Base-by-base conservation (phyloP, 2,113 vertebrate genomes). In the Dissostichus mawsoni region DNA sequence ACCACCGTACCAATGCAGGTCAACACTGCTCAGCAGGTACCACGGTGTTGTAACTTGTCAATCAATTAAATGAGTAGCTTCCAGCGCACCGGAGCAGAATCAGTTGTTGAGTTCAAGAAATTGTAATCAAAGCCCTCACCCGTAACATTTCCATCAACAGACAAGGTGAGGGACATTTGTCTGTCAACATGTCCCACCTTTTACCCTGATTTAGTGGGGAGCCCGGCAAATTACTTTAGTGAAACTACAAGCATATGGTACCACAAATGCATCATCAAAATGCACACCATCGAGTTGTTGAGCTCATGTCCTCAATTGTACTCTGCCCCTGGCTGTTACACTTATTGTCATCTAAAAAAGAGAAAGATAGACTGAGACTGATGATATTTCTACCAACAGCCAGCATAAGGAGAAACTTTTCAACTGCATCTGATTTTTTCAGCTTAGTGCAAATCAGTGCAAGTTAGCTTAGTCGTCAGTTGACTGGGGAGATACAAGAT, bases 301-400 rank as follows among this genome's bases (percentile, higher is more conserved):
- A 74, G 52, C 69, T 81, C 33, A 57, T 59, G 52, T 58, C 36
- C 41, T 73, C 25, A 45, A 74, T 61, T 69, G 41, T 66, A 70
- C 50, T 68, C 63, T 20, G 36, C 61, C 57, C 25, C 67, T 12
- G 51, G 41, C 14, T 67, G 48, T 77, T 73, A 69, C 17, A 67
- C 50, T 76, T 52, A 50, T 55, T 58, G 64, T 59, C 79, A 64
- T 33, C 50, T 63, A 20, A 58, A 20, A 59, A 23, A 59, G 52
- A 65, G 36, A 65, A 64, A 67, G 12, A 51, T 14, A 57, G 56
- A 58, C 50, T 17, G n/a, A 36, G 56, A 58, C 50, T 17, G n/a
- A 36, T 58, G 62, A 33, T 68, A 67, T 55, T 53, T 59, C 23
- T 45, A 57, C 67, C 14, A 51, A 66, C 18, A 23, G 68, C 52